Conservation (phyloP, 2,113 vertebrate species). For the Daboia siamensis region DNA sequence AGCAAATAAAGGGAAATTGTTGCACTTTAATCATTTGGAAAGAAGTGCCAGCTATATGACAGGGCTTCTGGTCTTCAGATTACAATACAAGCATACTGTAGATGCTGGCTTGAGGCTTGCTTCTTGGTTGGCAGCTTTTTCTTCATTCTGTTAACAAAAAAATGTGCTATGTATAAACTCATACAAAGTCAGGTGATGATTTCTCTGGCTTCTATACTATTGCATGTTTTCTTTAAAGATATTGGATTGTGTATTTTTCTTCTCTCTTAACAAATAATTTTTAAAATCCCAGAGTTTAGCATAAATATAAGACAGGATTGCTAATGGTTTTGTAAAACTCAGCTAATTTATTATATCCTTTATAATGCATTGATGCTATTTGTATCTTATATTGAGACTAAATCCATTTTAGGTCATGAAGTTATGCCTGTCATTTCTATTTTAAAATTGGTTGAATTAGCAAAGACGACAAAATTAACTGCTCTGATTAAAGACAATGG, state of each 20-base stretch:
- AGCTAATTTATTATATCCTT: neutral
- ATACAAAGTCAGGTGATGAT: neutral
- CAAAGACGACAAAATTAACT: neutral
- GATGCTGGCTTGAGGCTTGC: neutral
- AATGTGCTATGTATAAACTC: neutral
- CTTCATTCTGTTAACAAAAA: neutral
- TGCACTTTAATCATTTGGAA: neutral
- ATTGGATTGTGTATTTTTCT: neutral
- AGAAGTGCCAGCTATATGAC: neutral
- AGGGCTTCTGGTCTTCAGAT: neutral
- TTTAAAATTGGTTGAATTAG: neutral
- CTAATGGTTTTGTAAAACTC: neutral
- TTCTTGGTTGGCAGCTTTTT: neutral
- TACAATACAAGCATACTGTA: neutral
- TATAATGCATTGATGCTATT: neutral
- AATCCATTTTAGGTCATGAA: neutral
- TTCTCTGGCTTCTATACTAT: neutral
- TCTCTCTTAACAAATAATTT: neutral
- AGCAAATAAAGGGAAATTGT: neutral
- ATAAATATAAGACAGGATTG: neutral
- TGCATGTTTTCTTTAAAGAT: neutral
- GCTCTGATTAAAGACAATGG: neutral
- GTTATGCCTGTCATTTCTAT: neutral
- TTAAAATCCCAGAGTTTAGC: neutral
- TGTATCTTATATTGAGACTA: neutral